Evolutionary conservation across 2,888 invertebrate genomes (phyloP), one percentile per base, ranked within the genome.

Genomic region (Holacanthella duospinosa): DNA sequence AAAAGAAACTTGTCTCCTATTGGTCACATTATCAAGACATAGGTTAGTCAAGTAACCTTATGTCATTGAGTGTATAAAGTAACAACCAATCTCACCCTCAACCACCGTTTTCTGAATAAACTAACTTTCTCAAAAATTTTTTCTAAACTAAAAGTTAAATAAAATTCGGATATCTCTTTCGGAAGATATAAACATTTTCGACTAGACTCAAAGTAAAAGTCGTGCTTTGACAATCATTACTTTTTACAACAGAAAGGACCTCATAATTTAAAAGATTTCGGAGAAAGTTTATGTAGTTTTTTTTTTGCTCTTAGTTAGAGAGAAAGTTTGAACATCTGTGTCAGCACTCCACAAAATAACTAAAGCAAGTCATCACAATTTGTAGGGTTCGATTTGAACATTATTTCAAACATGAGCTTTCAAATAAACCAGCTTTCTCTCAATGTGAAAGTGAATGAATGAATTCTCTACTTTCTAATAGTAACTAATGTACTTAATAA

Each of bases 171-270:
- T 48, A 48, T 48, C 48, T 48, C 4, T 48, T n/a, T 48, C 48
- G 48, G 48, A 48, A 48, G 48, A 48, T 16, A 48, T 48, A 48
- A 48, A 48, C 48, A 48, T 48, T 48, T 48, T 48, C 36, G 9
- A 12, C 6, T 6, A 36, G 36, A 36, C 16, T 36, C 9, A 36
- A 36, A 16, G 16, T 36, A 16, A 36, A 6, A 16, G 36, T 6
- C 16, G 36, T 6, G 36, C 6, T 16, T 36, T 36, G n/a, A n/a
- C n/a, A n/a, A n/a, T n/a, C 48, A 48, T 48, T 48, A 48, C 48
- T 48, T 48, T 48, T 48, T 48, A 48, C n/a, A 48, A 48, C 48
- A 48, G 6, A 21, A 9, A 21, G 48, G 21, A 4, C 19, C 48
- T 48, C 12, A 48, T 48, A 48, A 48, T 48, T 48, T 48, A 48